A percentile compares a stretch with the other conserved stretches of the same genome.
These are phyloP conservation scores for Boloria euphrosyne DNA, from an alignment of 2,888 invertebrate species.

Conservation along the genomic window DNA sequence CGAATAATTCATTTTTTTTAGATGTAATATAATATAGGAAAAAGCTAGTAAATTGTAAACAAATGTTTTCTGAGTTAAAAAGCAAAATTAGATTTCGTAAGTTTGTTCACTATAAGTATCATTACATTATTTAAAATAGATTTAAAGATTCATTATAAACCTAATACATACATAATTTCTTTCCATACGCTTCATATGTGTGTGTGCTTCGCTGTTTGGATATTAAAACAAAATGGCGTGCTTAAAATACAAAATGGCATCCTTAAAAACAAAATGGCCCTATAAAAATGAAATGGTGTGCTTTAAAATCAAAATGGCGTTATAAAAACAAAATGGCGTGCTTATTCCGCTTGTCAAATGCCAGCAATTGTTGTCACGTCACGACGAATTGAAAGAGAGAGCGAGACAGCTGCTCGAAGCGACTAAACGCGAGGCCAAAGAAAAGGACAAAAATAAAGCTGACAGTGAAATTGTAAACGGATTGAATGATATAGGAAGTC, in stretches of 20 bases:
- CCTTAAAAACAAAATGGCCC: slow-evolving; percentile 38
- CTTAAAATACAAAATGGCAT: slow-evolving; percentile 34
- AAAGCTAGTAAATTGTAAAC: too few relatives aligned
- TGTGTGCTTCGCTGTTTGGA: slow-evolving; percentile 59
- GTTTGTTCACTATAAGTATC: too few relatives aligned
- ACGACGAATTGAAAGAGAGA: slow-evolving; percentile 92
- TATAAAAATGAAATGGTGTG: slow-evolving; percentile 35
- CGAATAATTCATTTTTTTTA: neutral
- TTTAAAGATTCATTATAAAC: neutral
- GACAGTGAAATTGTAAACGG: slow-evolving; percentile 77
- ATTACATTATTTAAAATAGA: neutral
- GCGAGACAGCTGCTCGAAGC: slow-evolving; percentile 92
- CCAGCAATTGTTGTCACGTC: slow-evolving; percentile 89
- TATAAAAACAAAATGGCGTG: slow-evolving; percentile 31
- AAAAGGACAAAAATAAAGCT: slow-evolving; percentile 63
- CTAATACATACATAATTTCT: slow-evolving; percentile 56
- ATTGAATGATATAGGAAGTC: slow-evolving; percentile 63
- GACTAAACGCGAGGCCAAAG: slow-evolving; percentile 86
- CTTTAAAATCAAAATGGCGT: slow-evolving; percentile 32
- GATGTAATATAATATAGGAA: neutral
- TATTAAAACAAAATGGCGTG: slow-evolving; percentile 39
- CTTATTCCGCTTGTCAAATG: slow-evolving; percentile 47
- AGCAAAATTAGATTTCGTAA: too few relatives aligned
- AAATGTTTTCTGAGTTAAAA: too few relatives aligned
- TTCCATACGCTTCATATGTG: slow-evolving; percentile 58